phyloP scores from a whole-genome alignment of 2,888 invertebrate genomes.

The Drosophila subquinaria region DNA sequence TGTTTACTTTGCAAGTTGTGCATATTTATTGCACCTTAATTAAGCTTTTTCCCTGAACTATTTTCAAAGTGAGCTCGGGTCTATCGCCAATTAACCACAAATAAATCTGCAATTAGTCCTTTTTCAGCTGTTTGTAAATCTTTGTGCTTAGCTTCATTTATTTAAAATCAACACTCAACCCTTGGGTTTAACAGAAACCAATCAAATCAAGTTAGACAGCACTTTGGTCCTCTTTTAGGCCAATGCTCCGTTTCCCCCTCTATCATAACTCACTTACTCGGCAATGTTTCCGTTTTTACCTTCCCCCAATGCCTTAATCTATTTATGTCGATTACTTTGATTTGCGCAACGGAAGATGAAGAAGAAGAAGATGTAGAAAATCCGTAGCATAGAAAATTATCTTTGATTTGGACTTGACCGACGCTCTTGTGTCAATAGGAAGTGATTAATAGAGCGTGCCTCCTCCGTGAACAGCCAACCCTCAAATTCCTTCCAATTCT shows the following conservation, averaged over 20 bases:
- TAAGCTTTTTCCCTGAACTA: neutral
- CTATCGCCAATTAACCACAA: conserved; percentile 7
- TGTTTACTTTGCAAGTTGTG: neutral
- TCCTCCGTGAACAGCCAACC: conserved; percentile 11
- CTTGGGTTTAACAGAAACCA: conserved; percentile 21
- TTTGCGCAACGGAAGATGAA: conserved; percentile 44
- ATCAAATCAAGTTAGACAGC: conserved; percentile 41
- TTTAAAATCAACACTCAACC: conserved; percentile 40
- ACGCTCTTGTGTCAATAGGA: conserved; percentile 70
- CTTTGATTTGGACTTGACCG: conserved; percentile 71
- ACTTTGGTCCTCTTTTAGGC: conserved; percentile 19
- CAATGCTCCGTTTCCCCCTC: neutral
- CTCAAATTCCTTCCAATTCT: conserved; percentile 3
- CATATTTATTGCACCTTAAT: neutral
- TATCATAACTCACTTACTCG: conserved; percentile 67
- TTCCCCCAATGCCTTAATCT: conserved; percentile 51
- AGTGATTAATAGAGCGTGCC: conserved; percentile 71
- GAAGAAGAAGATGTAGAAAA: conserved; percentile 9
- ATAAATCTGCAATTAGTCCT: conserved; percentile 40
- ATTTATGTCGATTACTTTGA: conserved; percentile 74
- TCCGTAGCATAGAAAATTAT: conserved; percentile 66
- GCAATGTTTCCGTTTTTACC: conserved; percentile 60
- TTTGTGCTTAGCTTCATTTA: conserved; percentile 32
- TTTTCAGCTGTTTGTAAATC: conserved; percentile 17
- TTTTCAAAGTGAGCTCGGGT: conserved; percentile 8